Percentiles rank a stretch among this genome's conserved stretches.
These are phyloP conservation scores for Leucosticte australis DNA, from an alignment of 2,113 vertebrate species.

Conservation along the genomic window DNA sequence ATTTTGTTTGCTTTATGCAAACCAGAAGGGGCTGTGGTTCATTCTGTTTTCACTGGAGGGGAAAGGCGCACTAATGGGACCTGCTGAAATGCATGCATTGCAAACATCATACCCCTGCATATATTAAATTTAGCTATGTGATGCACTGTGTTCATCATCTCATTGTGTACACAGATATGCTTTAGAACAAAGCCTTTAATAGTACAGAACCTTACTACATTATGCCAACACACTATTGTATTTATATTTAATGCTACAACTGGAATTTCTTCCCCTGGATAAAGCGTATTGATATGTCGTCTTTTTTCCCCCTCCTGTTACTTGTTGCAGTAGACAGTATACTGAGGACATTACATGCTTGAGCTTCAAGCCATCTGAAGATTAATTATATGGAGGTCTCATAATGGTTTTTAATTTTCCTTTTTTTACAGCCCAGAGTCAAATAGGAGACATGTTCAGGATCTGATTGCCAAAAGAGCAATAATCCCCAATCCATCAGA, in stretches of 20 bases:
- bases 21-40: conserved; percentile 94
- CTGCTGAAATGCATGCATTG: conserved; percentile 88
- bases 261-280: conserved; percentile 75
- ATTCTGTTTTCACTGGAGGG: conserved; percentile 98
- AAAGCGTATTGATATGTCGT: conserved; percentile 60
- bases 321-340: conserved; percentile 61
- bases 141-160: conserved; percentile 85
- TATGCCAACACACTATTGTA: conserved; percentile 78
- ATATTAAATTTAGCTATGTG: conserved; percentile 89
- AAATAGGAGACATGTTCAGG: conserved; percentile 79
- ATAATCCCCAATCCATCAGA: conserved; percentile 77
- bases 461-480: conserved; percentile 77
- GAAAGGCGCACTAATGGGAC: conserved; percentile 93
- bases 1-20: conserved; percentile 99
- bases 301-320: conserved; percentile 53
- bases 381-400: conserved; percentile 76
- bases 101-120: conserved; percentile 88
- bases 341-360: conserved; percentile 61
- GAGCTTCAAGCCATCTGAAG: conserved; percentile 74
- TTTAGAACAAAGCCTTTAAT: conserved; percentile 84
- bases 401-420: conserved; percentile 73
- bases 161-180: conserved; percentile 82
- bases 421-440: conserved; percentile 73
- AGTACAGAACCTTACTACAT: conserved; percentile 75
- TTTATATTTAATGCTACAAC: conserved; percentile 80